Conservation (phyloP, 2,113 vertebrate genomes). For the Xyliphius kryptos region DNA sequence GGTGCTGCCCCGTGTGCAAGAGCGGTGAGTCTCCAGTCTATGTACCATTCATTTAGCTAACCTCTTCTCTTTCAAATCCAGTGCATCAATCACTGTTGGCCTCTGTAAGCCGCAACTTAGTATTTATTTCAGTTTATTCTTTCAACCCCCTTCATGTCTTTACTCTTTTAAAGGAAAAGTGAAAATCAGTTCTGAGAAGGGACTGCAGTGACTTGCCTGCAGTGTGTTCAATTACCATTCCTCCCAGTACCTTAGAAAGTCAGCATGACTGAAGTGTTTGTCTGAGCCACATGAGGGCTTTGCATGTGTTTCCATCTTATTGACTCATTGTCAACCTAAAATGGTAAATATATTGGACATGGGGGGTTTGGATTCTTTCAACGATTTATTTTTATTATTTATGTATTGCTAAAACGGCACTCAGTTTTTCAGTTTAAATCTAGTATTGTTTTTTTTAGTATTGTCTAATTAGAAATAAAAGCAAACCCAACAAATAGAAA, state of each 20-base stretch:
- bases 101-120: no score
- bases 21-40: constrained; percentile 70
- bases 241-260: constrained; percentile 30
- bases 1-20: constrained; percentile 98
- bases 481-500: no score
- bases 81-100: constrained; percentile 1
- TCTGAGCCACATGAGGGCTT: constrained; percentile 6
- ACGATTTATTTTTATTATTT: no score
- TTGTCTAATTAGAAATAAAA: no score
- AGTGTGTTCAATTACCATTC: constrained; percentile 35
- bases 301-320: constrained; percentile 29
- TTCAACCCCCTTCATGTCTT: constrained; percentile 16
- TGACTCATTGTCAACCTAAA: constrained; percentile 11
- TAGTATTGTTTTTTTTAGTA: no score
- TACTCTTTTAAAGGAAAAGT: constrained; percentile 19
- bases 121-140: constrained; percentile 3
- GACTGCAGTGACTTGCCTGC: constrained; percentile 40
- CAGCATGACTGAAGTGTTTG: constrained; percentile 12
- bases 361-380: no score
- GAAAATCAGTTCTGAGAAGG: constrained; percentile 38
- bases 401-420: no score
- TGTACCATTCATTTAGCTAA: not conserved
- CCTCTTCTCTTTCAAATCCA: constrained; percentile 5
- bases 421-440: no score
- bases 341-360: not conserved